phyloP scores from a whole-genome alignment of 2,113 vertebrate species.

The Ivindomyrus marchei region DNA sequence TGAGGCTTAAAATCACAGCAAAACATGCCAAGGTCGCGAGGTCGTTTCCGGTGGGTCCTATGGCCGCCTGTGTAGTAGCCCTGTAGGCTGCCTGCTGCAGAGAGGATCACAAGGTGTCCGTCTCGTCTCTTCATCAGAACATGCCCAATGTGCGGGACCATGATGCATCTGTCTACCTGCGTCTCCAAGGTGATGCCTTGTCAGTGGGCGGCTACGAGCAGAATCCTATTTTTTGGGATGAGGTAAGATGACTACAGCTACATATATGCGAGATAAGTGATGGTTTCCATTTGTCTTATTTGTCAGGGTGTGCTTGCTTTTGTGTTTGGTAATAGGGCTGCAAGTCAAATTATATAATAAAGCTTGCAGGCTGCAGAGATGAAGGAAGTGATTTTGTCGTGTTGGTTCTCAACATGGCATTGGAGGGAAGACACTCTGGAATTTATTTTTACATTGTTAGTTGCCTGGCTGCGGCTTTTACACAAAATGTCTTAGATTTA shows the following conservation, averaged over 20 bases:
- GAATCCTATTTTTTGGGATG: conserved; percentile 93
- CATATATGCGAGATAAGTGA: background rate
- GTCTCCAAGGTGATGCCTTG: conserved; percentile 95
- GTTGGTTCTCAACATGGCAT: background rate
- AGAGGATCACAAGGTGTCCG: background rate
- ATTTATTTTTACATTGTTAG: background rate
- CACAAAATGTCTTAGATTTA: background rate
- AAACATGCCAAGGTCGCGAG: background rate
- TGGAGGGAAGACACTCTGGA: background rate
- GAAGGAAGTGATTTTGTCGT: background rate
- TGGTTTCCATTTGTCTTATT: background rate
- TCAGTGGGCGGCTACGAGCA: conserved; percentile 92
- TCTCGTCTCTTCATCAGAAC: conserved; percentile 62
- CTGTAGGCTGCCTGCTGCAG: background rate
- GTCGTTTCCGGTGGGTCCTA: background rate
- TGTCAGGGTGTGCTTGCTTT: background rate
- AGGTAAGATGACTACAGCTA: conserved; percentile 60
- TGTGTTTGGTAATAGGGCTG: background rate
- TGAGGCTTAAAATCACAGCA: background rate
- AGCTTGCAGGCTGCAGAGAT: background rate
- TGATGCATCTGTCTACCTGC: conserved; percentile 89
- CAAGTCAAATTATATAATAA: background rate
- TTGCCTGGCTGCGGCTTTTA: background rate
- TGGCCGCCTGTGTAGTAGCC: background rate
- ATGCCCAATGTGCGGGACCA: conserved; percentile 97